phyloP scores from a whole-genome alignment of 2,797 vertebrate genomes.

The Sorex maritimensis region DNA sequence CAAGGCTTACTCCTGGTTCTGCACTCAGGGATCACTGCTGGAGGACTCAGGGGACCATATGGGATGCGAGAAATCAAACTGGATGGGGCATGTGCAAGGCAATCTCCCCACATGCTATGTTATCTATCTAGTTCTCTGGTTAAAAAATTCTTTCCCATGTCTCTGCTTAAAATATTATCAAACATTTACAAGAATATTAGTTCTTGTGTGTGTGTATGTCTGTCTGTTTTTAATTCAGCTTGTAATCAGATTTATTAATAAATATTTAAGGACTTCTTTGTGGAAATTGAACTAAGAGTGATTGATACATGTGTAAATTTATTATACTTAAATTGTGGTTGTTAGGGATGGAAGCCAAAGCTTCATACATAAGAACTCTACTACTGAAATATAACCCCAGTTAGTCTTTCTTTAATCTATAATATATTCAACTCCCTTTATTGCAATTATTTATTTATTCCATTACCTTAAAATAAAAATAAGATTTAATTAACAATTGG shows the following conservation, averaged over 20 bases:
- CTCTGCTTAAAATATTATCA: constrained; percentile 38
- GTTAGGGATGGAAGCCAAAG: too few relatives aligned
- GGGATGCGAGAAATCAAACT: too few relatives aligned
- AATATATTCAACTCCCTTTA: not conserved
- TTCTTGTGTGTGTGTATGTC: too few relatives aligned
- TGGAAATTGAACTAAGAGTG: constrained; percentile 12
- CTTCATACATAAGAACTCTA: too few relatives aligned
- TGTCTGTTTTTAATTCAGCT: not conserved
- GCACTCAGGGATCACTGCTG: too few relatives aligned
- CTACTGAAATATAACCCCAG: constrained; percentile 60
- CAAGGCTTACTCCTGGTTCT: too few relatives aligned
- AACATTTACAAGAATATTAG: not conserved
- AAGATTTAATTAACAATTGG: not conserved
- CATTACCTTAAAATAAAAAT: constrained; percentile 59
- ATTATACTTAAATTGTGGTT: too few relatives aligned
- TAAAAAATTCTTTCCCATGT: not conserved
- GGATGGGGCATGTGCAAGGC: too few relatives aligned
- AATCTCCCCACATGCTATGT: too few relatives aligned
- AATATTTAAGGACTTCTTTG: not conserved
- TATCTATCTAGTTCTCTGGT: too few relatives aligned
- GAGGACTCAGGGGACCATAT: too few relatives aligned
- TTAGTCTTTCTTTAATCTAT: constrained; percentile 62
- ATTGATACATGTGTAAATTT: not conserved
- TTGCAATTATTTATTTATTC: not conserved
- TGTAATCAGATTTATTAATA: not conserved